Conservation (phyloP, 2,113 vertebrate genomes). For the Felis catus region F.catus_Fca126_mat1.0 CM031417.1:82827501-82828000, state of each 20-base stretch:
- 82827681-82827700: neutral
- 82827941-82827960: neutral
- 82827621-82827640: neutral
- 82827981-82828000: neutral
- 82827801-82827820: neutral
- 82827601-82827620: neutral
- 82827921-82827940: neutral
- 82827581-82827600: neutral
- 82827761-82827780: neutral
- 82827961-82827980: neutral
- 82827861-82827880: neutral
- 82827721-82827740: neutral
- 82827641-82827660: slow-evolving; percentile 1
- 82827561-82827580: neutral
- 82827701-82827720: neutral
- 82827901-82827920: neutral
- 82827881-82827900: neutral
- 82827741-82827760: neutral
- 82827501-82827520: neutral
- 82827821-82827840: neutral
- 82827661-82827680: neutral
- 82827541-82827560: neutral
- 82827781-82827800: neutral
- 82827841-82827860: slow-evolving; percentile 7
- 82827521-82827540: neutral